Evolutionary conservation across 2,888 invertebrate species (phyloP).

Genomic region (Gisinianus flammeolus): DNA sequence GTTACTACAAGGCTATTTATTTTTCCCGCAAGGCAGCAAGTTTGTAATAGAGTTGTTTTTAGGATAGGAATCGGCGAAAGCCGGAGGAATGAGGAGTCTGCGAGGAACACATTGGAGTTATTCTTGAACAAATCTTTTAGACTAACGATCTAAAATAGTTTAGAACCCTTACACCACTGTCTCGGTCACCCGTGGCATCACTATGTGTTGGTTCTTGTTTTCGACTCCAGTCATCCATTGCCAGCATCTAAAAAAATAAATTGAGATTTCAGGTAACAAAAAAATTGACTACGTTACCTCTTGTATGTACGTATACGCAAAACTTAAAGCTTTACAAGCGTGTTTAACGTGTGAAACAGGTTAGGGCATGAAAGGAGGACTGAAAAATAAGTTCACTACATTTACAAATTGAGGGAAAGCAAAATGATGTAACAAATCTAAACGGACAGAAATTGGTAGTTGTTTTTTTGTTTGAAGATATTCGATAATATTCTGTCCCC

Average conservation of each 20-base stretch:
- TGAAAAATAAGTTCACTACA: too few species aligned
- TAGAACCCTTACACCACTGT: constrained; percentile 33
- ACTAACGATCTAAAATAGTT: constrained; percentile 26
- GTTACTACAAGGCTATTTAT: neutral
- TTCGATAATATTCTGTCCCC: neutral
- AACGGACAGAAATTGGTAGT: neutral
- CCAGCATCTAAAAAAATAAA: constrained; percentile 26
- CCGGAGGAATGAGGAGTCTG: constrained; percentile 9
- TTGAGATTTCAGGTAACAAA: too few species aligned
- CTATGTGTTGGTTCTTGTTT: constrained; percentile 28
- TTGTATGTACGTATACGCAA: too few species aligned
- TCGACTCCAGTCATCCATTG: constrained; percentile 15
- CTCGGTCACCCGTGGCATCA: constrained; percentile 27
- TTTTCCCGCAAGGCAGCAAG: neutral
- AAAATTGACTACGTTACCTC: too few species aligned
- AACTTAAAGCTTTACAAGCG: too few species aligned
- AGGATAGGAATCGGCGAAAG: neutral
- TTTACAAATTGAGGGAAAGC: neutral
- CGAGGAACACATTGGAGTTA: too few species aligned
- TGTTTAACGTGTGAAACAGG: too few species aligned
- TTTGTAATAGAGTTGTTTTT: neutral
- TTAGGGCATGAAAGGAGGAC: too few species aligned
- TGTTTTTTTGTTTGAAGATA: too few species aligned
- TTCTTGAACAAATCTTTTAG: too few species aligned
- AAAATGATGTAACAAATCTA: neutral